phyloP scores from a whole-genome alignment of 1,140 invertebrate genomes.

The Drosophila kurseongensis region DNA sequence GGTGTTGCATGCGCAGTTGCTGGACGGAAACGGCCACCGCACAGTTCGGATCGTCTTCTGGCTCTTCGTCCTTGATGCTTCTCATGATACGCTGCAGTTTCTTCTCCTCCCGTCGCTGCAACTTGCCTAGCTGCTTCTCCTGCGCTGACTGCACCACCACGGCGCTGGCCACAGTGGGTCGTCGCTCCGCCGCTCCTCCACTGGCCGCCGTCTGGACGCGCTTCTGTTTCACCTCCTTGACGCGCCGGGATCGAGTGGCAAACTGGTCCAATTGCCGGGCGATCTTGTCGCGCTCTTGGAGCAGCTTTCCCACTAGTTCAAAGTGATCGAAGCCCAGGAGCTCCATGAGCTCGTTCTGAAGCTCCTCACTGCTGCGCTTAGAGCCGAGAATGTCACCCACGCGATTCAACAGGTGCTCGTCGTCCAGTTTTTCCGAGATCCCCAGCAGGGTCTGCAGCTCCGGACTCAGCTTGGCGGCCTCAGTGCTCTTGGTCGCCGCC shows the following conservation, averaged over 20 bases:
- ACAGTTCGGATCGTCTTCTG: slow-evolving; percentile 85
- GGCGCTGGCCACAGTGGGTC: slow-evolving; percentile 70
- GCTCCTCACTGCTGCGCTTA: slow-evolving; percentile 88
- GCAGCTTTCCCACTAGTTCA: slow-evolving; percentile 92
- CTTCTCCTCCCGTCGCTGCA: slow-evolving; percentile 95
- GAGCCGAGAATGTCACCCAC: slow-evolving; percentile 88
- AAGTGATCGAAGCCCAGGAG: slow-evolving; percentile 93
- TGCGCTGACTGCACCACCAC: slow-evolving; percentile 93
- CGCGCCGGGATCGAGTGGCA: slow-evolving; percentile 71
- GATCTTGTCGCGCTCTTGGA: slow-evolving; percentile 89
- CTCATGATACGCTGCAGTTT: slow-evolving; percentile 88
- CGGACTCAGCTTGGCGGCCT: slow-evolving; percentile 65
- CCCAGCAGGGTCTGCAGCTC: slow-evolving; percentile 82
- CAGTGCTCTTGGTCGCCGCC: slow-evolving; percentile 40
- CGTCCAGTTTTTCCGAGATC: slow-evolving; percentile 85
- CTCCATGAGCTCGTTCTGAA: slow-evolving; percentile 95
- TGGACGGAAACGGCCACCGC: slow-evolving; percentile 82
- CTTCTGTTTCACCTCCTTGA: slow-evolving; percentile 59
- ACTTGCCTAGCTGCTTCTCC: slow-evolving; percentile 92
- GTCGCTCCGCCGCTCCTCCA: slow-evolving; percentile 35
- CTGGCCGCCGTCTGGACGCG: slow-evolving; percentile 25
- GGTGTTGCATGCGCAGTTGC: slow-evolving; percentile 85
- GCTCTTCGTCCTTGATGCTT: slow-evolving; percentile 85
- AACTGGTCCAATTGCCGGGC: slow-evolving; percentile 84
- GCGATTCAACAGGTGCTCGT: slow-evolving; percentile 87